These are phyloP conservation scores for Poeciliopsis prolifica DNA, from an alignment of 2,113 vertebrate genomes.

Conservation along the genomic window DNA sequence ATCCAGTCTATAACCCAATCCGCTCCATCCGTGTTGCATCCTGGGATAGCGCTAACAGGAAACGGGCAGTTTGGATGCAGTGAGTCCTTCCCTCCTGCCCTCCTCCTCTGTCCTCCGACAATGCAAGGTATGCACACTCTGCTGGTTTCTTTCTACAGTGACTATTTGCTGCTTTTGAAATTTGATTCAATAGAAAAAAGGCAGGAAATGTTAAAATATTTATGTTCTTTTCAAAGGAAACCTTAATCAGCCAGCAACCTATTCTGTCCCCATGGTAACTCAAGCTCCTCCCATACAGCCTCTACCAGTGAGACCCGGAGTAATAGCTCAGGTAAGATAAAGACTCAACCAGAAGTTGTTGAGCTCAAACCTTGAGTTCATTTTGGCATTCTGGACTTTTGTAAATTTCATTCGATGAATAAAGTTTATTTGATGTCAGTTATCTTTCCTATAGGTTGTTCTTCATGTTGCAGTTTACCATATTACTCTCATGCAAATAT, in stretches of 20 bases:
- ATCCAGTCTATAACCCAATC: constrained; percentile 87
- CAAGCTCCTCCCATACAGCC: constrained; percentile 92
- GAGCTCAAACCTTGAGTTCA: no score
- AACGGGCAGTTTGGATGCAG: constrained; percentile 92
- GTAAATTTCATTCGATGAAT: no score
- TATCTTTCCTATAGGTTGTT: no score
- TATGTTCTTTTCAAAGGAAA: constrained; percentile 68
- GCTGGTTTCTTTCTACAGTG: neutral
- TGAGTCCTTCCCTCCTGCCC: constrained; percentile 92
- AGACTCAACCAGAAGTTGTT: neutral
- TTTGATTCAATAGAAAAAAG: neutral
- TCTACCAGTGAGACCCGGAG: constrained; percentile 90
- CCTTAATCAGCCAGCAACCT: constrained; percentile 88
- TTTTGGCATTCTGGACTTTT: neutral
- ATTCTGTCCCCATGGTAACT: constrained; percentile 91
- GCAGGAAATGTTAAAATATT: neutral
- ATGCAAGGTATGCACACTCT: constrained; percentile 86
- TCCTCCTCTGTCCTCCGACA: constrained; percentile 92
- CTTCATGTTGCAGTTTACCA: no score
- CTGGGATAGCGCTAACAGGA: constrained; percentile 90
- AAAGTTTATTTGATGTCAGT: no score
- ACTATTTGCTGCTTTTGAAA: neutral
- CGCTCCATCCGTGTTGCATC: constrained; percentile 89
- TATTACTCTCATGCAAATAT: no score
- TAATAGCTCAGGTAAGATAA: constrained; percentile 89